phyloP scores from a whole-genome alignment of 2,888 invertebrate species.

The Lacanobia wlatinum region DNA sequence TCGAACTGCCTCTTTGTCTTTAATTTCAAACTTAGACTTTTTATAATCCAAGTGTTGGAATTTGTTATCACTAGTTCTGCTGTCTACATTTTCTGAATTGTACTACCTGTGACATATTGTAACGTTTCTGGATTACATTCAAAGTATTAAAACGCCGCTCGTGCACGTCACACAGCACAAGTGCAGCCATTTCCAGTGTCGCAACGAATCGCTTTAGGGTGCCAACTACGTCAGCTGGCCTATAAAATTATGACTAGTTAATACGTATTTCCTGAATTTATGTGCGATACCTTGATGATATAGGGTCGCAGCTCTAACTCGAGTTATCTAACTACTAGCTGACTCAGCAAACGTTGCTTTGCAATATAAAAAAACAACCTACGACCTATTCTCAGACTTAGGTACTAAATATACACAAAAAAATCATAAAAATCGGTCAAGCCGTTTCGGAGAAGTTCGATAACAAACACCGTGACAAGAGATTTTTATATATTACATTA shows the following conservation, averaged over 20 bases:
- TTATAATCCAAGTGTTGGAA: no score
- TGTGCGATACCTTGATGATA: background rate
- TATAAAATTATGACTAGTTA: background rate
- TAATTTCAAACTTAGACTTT: no score
- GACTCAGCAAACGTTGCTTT: no score
- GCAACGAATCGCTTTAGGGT: conserved; percentile 45
- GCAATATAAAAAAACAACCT: no score
- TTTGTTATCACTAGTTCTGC: background rate
- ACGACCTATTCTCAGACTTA: no score
- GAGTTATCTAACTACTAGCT: no score
- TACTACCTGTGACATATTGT: background rate
- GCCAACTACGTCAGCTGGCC: conserved; percentile 67
- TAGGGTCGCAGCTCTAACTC: background rate
- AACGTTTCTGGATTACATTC: conserved; percentile 16
- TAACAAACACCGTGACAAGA: no score
- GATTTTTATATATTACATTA: no score
- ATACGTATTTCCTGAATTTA: background rate
- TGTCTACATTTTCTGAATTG: background rate
- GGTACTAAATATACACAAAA: no score
- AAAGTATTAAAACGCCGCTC: conserved; percentile 27
- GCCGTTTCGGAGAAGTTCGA: no score
- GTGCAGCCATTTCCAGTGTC: conserved; percentile 37
- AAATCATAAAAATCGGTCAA: no score
- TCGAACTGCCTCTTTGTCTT: no score
- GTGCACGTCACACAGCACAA: conserved; percentile 22